phyloP scores from a whole-genome alignment of 1,140 invertebrate species.

The Thereuonema tuberculata region DNA sequence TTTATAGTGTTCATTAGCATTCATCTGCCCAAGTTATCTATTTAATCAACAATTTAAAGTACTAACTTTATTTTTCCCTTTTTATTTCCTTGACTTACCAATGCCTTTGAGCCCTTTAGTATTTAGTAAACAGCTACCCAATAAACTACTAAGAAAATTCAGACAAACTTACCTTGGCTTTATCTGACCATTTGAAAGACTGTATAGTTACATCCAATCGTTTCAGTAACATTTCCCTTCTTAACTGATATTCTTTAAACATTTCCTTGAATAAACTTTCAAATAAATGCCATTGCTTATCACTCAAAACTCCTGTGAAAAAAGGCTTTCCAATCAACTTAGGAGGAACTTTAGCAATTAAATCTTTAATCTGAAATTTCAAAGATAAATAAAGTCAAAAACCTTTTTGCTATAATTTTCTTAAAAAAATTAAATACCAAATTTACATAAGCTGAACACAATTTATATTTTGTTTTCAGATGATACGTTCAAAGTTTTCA shows the following conservation, averaged over 20 bases:
- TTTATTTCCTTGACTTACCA: too few species aligned
- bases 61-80: not conserved
- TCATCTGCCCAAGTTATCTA: too few species aligned
- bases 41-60: not conserved
- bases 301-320: conserved; percentile 53
- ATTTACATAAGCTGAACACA: too few species aligned
- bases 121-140: not conserved
- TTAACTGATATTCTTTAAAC: conserved; percentile 60
- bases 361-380: conserved; percentile 35
- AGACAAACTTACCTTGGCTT: conserved; percentile 26
- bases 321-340: conserved; percentile 56
- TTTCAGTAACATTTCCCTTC: conserved; percentile 76
- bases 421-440: too few species aligned
- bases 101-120: too few species aligned
- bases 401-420: too few species aligned
- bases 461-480: too few species aligned
- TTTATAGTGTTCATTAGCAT: too few species aligned
- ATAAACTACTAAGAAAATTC: not conserved
- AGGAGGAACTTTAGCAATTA: conserved; percentile 45
- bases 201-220: conserved; percentile 86
- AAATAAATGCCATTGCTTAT: conserved; percentile 67
- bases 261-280: conserved; percentile 52
- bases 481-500: too few species aligned
- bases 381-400: not conserved
- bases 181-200: conserved; percentile 46